phyloP scores from a whole-genome alignment of 1,140 invertebrate species.

The Drosophila littoralis region DNA sequence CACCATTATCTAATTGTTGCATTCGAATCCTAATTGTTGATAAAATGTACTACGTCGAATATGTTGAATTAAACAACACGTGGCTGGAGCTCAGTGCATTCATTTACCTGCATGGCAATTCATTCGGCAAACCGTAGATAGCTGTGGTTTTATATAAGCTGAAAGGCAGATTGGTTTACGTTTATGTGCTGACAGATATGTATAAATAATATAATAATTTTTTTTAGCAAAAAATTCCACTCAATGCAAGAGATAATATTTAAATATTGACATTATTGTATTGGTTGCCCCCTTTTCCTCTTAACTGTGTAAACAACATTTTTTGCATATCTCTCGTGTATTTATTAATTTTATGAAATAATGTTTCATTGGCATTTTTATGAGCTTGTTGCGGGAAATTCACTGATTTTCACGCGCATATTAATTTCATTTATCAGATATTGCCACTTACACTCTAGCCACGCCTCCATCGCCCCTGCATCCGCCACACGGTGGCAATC shows the following conservation, averaged over 20 bases:
- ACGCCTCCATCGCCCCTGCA: not conserved
- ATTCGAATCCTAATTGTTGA: too few relatives aligned
- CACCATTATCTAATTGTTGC: too few relatives aligned
- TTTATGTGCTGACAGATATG: too few relatives aligned
- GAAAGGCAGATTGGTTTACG: too few relatives aligned
- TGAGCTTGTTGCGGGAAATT: not conserved
- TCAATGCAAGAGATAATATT: not conserved
- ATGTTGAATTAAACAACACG: too few relatives aligned
- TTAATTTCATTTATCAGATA: constrained; percentile 22
- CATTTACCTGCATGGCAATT: too few relatives aligned
- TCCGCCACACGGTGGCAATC: constrained; percentile 3
- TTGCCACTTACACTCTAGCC: constrained; percentile 15
- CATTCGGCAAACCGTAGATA: too few relatives aligned
- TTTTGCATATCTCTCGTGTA: not conserved
- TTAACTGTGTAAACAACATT: not conserved
- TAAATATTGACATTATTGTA: not conserved
- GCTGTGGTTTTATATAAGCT: too few relatives aligned
- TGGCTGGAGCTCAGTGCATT: too few relatives aligned
- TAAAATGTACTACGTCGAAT: too few relatives aligned
- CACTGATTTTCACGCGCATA: constrained; percentile 14
- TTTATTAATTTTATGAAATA: not conserved
- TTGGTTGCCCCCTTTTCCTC: not conserved
- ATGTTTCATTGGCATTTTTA: constrained; percentile 3
- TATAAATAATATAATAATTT: not conserved
- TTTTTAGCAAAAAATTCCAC: too few relatives aligned